These are phyloP conservation scores for Seira ritae DNA, from an alignment of 2,888 invertebrate species.

Conservation along the genomic window DNA sequence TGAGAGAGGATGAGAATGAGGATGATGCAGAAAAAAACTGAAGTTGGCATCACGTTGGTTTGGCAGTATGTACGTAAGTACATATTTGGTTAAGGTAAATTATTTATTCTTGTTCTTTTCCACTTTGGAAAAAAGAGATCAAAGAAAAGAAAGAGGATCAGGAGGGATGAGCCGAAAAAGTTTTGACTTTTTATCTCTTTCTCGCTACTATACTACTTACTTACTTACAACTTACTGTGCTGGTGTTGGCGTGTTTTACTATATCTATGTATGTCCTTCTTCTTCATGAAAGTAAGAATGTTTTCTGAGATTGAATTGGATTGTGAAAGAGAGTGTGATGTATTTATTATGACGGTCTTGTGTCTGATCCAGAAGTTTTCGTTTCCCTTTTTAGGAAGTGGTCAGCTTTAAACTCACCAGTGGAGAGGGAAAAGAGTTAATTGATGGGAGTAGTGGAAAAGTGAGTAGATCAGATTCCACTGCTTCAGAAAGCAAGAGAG, in stretches of 20 bases:
- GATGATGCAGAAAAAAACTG: conserved; percentile 24
- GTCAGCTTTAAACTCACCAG: too few relatives aligned
- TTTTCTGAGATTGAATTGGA: too few relatives aligned
- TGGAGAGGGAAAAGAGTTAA: too few relatives aligned
- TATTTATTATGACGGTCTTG: conserved; percentile 58
- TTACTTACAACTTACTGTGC: too few relatives aligned
- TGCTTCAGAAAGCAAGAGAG: conserved; percentile 12
- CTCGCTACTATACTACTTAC: neutral
- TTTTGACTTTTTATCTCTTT: conserved; percentile 9
- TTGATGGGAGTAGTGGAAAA: conserved; percentile 60
- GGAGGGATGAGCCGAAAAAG: conserved; percentile 13
- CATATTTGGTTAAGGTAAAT: conserved; percentile 42
- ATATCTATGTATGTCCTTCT: too few relatives aligned
- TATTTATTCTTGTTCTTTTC: conserved; percentile 38
- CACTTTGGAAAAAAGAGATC: too few relatives aligned
- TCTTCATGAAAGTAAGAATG: too few relatives aligned
- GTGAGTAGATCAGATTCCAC: conserved; percentile 51
- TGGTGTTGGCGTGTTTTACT: too few relatives aligned
- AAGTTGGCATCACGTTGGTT: conserved; percentile 34
- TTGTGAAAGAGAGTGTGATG: too few relatives aligned
- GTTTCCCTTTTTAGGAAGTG: conserved; percentile 54
- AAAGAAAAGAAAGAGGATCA: too few relatives aligned
- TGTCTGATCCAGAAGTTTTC: conserved; percentile 58
- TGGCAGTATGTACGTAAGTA: conserved; percentile 27
- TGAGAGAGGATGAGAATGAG: neutral